phyloP scores from a whole-genome alignment of 2,888 invertebrate genomes.

The Diarsia brunnea region DNA sequence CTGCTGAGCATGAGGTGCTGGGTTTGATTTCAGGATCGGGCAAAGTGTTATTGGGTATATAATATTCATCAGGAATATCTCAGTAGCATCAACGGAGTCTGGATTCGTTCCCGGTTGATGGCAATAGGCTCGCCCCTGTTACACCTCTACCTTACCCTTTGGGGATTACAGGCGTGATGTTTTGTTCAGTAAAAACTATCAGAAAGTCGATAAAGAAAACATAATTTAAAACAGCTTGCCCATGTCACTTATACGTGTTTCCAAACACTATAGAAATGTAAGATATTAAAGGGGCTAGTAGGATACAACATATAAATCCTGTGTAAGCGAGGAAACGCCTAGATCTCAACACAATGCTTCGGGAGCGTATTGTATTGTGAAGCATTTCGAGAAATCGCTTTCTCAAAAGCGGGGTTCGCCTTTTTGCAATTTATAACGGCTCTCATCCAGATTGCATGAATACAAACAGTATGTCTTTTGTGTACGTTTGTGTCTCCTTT shows the following conservation, averaged over 20 bases:
- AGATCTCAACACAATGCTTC: conserved; percentile 83
- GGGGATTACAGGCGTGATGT: too few species aligned
- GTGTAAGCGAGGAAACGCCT: conserved; percentile 79
- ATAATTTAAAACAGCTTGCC: conserved; percentile 8
- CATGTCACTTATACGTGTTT: conserved; percentile 48
- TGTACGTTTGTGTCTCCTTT: conserved; percentile 69
- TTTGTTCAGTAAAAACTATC: conserved; percentile 8
- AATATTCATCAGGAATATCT: too few species aligned
- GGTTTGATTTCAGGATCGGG: too few species aligned
- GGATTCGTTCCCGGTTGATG: too few species aligned
- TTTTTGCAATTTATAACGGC: conserved; percentile 88
- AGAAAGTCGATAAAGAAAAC: not conserved
- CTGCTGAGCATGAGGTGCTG: too few species aligned
- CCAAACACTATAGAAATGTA: conserved; percentile 59
- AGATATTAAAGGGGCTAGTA: conserved; percentile 58
- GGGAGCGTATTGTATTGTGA: conserved; percentile 86
- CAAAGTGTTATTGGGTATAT: too few species aligned
- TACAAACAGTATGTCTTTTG: conserved; percentile 77
- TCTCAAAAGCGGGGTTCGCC: conserved; percentile 84
- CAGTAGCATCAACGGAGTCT: too few species aligned
- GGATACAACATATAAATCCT: conserved; percentile 78
- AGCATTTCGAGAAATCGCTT: conserved; percentile 87
- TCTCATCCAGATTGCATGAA: conserved; percentile 86
- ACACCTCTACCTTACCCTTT: too few species aligned
- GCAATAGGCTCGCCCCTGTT: too few species aligned